phyloP scores from a whole-genome alignment of 1,140 invertebrate genomes.

The Gryon sp. region DNA sequence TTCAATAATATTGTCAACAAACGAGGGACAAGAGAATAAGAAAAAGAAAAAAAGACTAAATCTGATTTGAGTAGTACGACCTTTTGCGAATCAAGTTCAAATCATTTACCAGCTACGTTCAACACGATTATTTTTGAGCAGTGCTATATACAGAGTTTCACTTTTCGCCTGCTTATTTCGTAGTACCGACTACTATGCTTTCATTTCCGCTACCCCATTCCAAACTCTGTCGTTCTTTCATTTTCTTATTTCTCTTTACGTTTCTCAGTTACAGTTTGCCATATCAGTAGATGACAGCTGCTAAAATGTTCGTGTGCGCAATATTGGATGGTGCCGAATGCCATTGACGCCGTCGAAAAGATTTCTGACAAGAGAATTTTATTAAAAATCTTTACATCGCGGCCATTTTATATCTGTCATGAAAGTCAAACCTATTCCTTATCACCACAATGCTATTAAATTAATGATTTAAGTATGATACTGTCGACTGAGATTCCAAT shows the following conservation, averaged over 20 bases:
- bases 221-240: slow-evolving; percentile 14
- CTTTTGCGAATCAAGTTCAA: neutral
- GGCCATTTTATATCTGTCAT: slow-evolving; percentile 15
- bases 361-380: slow-evolving; percentile 64
- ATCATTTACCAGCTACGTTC: slow-evolving; percentile 14
- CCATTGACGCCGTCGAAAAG: slow-evolving; percentile 64
- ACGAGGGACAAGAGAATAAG: neutral
- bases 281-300: slow-evolving; percentile 65
- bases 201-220: slow-evolving; percentile 25
- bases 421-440: slow-evolving; percentile 15
- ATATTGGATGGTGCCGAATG: slow-evolving; percentile 70
- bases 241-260: slow-evolving; percentile 38
- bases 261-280: slow-evolving; percentile 49
- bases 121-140: slow-evolving; percentile 8
- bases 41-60: neutral
- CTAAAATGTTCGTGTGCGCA: slow-evolving; percentile 56
- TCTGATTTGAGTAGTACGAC: neutral
- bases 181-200: slow-evolving; percentile 22
- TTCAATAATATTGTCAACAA: slow-evolving; percentile 13
- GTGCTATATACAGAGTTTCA: neutral
- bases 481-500: neutral
- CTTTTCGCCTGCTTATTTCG: slow-evolving; percentile 11
- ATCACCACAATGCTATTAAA: slow-evolving; percentile 2
- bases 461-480: slow-evolving; percentile 23
- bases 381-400: slow-evolving; percentile 62